Evolutionary conservation across 2,797 vertebrate genomes (phyloP), one percentile per base, ranked within the genome.

Genomic region (Hydrocynus forskahlii): DNA sequence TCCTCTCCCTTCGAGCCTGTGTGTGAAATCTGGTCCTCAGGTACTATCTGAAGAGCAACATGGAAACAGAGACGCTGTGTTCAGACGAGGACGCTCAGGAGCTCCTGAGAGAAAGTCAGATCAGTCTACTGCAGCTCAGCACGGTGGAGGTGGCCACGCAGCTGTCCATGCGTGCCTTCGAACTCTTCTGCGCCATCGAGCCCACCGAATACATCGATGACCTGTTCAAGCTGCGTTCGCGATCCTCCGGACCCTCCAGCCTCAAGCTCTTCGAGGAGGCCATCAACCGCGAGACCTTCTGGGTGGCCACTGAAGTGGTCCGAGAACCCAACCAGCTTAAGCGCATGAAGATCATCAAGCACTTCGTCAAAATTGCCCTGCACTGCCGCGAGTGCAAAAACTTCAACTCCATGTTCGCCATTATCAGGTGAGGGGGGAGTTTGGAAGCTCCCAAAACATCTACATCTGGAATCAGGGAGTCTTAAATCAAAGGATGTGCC

Each of bases 351-450:
- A 98, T 95, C 75, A 88, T 99, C 87, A 99, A 99, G 88, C 98
- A 99, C 92, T 99, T 99, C 91, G 95, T 99, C 92, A 99, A 99
- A 92, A 99, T 99, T 77, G 98, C 98, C 0, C 92, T 99, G 48
- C 97, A 99, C 91, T 99, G 98, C 88, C 93, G 97, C 81, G 98
- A 99, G 87, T 99, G 97, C 96, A 99, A 99, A 93, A 99, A 99
- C 93, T 99, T 99, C 92, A 99, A 97, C 94, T 99, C 98, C 0
- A 99, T 99, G 98, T 99, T 99, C 87, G 97, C 98, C 84, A 99
- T 99, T 89, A 99, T 99, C 91, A 99, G 98, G 98, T 99, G 91
- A 92, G 87, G 23, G 54, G 13, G 5, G 14, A 69, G 72, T 54
- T 13, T 48, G 40, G 17, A 72, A 55, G 16, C 6, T 9, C 16